Conservation (phyloP, 2,113 vertebrate species). For the Gallinago undulata region DNA sequence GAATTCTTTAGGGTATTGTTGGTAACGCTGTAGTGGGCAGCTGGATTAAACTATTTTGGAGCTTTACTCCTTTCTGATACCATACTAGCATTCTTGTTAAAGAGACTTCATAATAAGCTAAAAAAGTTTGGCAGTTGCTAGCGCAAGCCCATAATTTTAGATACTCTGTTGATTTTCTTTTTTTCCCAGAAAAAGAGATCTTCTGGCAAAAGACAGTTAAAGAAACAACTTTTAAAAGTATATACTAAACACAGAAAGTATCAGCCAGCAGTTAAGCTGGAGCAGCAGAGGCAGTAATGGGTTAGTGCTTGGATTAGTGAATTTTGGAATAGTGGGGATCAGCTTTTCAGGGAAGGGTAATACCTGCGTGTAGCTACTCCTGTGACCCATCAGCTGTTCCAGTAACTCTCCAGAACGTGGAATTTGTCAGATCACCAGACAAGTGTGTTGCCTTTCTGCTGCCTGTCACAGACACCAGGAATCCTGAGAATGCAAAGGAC, state of each 20-base stretch:
- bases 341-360: not conserved
- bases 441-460: not conserved
- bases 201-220: not conserved
- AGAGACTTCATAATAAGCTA: not conserved
- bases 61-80: not conserved
- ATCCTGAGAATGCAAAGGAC: not conserved
- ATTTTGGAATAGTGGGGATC: not conserved
- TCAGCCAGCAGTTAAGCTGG: not conserved
- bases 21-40: not conserved
- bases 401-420: not conserved
- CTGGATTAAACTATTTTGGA: not conserved
- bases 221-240: not conserved
- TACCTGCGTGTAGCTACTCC: not conserved
- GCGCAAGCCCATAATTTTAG: not conserved
- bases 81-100: not conserved
- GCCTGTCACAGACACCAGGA: not conserved
- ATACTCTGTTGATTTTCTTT: not conserved
- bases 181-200: not conserved
- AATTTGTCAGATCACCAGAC: not conserved
- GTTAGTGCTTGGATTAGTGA: not conserved
- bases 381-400: constrained; percentile 2
- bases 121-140: not conserved
- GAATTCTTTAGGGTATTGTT: not conserved
- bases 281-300: not conserved
- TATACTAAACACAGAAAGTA: not conserved